Evolutionary conservation across 2,797 vertebrate genomes (phyloP).

Genomic region (Cichlasoma orientale): DNA sequence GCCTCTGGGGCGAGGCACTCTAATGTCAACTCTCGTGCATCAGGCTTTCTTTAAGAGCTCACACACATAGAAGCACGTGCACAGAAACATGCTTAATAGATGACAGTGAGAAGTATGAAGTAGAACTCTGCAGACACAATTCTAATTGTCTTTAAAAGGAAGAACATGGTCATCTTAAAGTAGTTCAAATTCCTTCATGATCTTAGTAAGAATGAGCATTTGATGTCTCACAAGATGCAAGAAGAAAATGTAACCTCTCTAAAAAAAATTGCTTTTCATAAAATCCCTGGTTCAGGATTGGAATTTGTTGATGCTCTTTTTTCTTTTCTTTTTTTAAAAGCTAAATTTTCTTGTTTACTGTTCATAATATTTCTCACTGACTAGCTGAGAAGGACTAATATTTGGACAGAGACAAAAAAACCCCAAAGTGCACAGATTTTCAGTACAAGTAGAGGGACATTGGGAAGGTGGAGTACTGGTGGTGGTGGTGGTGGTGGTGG

Average conservation of each 20-base stretch:
- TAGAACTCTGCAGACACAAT: not conserved
- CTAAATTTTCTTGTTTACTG: too few relatives aligned
- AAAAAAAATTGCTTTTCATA: too few relatives aligned
- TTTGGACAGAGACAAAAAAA: not conserved
- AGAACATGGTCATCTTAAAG: not conserved
- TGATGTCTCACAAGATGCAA: not conserved
- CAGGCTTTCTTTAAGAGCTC: slow-evolving; percentile 20
- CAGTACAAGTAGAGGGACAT: not conserved
- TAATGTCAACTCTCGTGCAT: slow-evolving; percentile 55
- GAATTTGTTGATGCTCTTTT: not conserved
- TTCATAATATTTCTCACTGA: not conserved
- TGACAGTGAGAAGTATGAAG: not conserved
- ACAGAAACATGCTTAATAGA: not conserved
- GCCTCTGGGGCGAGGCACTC: slow-evolving; percentile 59
- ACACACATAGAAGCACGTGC: slow-evolving; percentile 1
- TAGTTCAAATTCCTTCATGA: not conserved
- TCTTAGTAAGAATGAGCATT: not conserved
- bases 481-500: not conserved
- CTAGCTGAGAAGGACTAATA: not conserved
- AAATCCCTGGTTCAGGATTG: not conserved
- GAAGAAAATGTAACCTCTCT: too few relatives aligned
- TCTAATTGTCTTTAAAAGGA: too few relatives aligned
- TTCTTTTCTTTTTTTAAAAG: too few relatives aligned
- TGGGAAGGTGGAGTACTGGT: slow-evolving; percentile 8
- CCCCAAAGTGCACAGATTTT: not conserved